A percentile compares a stretch with the other conserved stretches of the same genome.
Evolutionary conservation across 2,113 vertebrate species (phyloP).

Genomic region (Helogale parvula): DNA sequence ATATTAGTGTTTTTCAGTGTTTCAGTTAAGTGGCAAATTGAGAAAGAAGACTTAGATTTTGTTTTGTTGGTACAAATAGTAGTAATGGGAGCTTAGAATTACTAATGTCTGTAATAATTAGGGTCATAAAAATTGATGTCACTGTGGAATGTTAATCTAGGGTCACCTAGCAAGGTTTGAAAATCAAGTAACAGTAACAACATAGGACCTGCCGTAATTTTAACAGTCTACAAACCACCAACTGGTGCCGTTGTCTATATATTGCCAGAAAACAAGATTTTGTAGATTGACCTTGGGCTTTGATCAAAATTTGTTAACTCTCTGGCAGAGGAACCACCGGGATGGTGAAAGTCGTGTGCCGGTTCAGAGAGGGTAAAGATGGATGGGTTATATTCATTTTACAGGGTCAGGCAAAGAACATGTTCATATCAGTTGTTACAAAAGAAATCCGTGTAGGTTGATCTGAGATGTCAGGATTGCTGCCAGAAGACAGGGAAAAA

Average conservation of each 20-base stretch:
- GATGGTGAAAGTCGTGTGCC: background rate
- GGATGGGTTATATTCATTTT: background rate
- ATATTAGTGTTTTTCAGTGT: background rate
- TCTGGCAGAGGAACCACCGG: background rate
- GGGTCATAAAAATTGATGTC: background rate
- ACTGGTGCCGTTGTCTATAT: background rate
- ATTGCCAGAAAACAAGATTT: background rate
- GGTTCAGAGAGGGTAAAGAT: background rate
- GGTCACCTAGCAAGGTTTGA: background rate
- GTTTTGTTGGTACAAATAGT: background rate
- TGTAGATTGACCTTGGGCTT: constrained; percentile 1
- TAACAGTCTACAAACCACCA: background rate
- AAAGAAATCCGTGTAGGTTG: background rate
- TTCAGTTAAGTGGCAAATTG: background rate
- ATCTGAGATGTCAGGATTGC: background rate
- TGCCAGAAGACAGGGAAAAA: background rate
- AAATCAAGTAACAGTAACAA: background rate
- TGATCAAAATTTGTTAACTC: background rate
- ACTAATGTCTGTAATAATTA: background rate
- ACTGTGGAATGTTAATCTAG: background rate
- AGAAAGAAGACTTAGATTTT: background rate
- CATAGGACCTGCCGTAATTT: background rate
- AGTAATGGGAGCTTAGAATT: background rate
- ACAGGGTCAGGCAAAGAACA: background rate
- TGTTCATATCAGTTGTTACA: background rate